Evolutionary conservation across 1,140 invertebrate genomes (phyloP).

Genomic region (Sycophila sp.): DNA sequence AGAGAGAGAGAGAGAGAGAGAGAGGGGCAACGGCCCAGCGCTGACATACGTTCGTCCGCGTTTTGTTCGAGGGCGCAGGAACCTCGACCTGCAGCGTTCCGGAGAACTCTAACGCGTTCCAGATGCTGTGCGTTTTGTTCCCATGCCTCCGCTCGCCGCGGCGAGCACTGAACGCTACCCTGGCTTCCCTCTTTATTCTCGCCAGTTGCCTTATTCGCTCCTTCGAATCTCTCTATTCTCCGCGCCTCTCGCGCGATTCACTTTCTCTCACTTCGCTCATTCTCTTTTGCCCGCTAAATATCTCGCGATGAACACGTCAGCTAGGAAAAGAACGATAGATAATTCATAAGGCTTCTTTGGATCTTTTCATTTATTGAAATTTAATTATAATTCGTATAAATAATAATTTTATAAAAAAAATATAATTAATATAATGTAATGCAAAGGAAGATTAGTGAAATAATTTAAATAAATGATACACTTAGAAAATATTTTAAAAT

Average conservation of each 20-base stretch:
- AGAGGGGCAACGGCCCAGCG: constrained; percentile 2
- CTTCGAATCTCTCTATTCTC: too few relatives aligned
- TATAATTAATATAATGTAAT: too few relatives aligned
- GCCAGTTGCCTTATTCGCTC: background rate
- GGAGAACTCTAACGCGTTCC: constrained; percentile 62
- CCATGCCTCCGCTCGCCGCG: constrained; percentile 48
- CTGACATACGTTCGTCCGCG: background rate
- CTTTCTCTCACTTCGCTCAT: too few relatives aligned
- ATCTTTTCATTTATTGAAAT: too few relatives aligned
- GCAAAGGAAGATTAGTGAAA: too few relatives aligned
- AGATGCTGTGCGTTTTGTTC: constrained; percentile 63
- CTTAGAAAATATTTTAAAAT: too few relatives aligned
- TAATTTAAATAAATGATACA: too few relatives aligned
- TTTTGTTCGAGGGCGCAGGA: background rate
- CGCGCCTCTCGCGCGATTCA: too few relatives aligned
- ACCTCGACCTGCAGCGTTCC: constrained; percentile 23
- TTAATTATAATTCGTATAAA: too few relatives aligned
- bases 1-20: constrained; percentile 35
- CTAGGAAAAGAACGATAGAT: background rate
- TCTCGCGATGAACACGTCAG: background rate
- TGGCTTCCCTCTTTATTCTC: constrained; percentile 17
- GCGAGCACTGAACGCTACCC: constrained; percentile 21
- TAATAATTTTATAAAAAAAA: too few relatives aligned
- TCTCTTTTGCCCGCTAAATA: too few relatives aligned
- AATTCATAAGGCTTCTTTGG: too few relatives aligned